phyloP scores from a whole-genome alignment of 2,888 invertebrate species.

The Ceratothoa steindachneri region DNA sequence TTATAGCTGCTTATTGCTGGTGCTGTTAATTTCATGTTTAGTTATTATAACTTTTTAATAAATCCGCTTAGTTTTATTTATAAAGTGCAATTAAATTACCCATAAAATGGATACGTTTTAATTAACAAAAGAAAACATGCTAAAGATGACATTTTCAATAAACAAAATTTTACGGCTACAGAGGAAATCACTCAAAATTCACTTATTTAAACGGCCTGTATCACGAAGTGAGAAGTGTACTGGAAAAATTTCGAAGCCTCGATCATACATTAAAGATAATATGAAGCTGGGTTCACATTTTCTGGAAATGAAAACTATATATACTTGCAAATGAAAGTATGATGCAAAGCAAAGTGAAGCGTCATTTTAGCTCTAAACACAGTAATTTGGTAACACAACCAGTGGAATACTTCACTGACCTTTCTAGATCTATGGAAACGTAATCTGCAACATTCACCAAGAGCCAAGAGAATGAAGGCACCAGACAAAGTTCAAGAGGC shows the following conservation, averaged over 20 bases:
- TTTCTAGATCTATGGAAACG: background rate
- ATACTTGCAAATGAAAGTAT: background rate
- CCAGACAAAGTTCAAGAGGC: background rate
- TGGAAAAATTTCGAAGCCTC: background rate
- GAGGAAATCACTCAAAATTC: too few species aligned
- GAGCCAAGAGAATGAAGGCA: background rate
- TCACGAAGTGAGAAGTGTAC: background rate
- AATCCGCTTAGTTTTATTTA: too few species aligned
- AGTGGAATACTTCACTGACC: background rate
- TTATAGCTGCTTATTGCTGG: too few species aligned
- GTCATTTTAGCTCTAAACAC: slow-evolving; percentile 5
- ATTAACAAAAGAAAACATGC: too few species aligned
- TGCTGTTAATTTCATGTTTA: too few species aligned
- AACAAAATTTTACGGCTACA: too few species aligned
- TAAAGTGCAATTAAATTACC: too few species aligned
- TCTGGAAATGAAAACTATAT: background rate
- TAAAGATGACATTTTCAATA: too few species aligned
- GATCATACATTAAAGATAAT: background rate
- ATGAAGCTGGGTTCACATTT: background rate
- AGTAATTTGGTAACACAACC: background rate
- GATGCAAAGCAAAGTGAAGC: background rate
- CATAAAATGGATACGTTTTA: too few species aligned
- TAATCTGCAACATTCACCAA: background rate
- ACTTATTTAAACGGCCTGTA: background rate
- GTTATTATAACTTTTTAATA: too few species aligned